Evolutionary conservation across 2,797 vertebrate genomes (phyloP).

Genomic region (Malurus leucopterus): DNA sequence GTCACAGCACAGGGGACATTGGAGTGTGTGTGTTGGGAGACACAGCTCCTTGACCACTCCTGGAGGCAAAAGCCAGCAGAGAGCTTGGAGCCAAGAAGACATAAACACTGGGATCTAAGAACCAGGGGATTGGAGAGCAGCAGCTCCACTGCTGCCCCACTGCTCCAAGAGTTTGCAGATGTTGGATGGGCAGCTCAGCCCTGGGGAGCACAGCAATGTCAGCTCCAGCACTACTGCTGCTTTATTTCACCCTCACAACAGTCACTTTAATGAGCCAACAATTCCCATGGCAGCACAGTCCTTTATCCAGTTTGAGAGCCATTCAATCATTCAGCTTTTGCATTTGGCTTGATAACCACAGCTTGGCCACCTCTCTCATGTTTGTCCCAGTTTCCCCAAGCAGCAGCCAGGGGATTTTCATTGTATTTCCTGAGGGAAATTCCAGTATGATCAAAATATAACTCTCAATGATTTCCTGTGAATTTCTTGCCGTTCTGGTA

Average conservation of each 20-base stretch:
- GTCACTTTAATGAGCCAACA: neutral
- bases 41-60: accelerated
- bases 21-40: neutral
- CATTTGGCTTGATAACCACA: neutral
- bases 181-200: neutral
- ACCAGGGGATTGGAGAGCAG: neutral
- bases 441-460: neutral
- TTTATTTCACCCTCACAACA: neutral
- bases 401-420: neutral
- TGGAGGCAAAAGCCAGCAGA: neutral
- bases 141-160: neutral
- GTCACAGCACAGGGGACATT: neutral
- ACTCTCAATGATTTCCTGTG: neutral
- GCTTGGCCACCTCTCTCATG: neutral
- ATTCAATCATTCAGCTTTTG: neutral
- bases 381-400: neutral
- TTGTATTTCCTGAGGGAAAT: neutral
- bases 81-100: neutral
- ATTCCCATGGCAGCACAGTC: neutral
- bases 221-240: neutral
- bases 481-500: neutral
- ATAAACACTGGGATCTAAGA: neutral
- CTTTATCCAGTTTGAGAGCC: neutral
- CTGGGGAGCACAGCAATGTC: accelerated
- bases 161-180: neutral